A percentile compares a stretch with the other conserved stretches of the same genome.
These are phyloP conservation scores for Cyprinodon diabolis DNA, from an alignment of 2,797 vertebrate species.

Conservation along the genomic window DNA sequence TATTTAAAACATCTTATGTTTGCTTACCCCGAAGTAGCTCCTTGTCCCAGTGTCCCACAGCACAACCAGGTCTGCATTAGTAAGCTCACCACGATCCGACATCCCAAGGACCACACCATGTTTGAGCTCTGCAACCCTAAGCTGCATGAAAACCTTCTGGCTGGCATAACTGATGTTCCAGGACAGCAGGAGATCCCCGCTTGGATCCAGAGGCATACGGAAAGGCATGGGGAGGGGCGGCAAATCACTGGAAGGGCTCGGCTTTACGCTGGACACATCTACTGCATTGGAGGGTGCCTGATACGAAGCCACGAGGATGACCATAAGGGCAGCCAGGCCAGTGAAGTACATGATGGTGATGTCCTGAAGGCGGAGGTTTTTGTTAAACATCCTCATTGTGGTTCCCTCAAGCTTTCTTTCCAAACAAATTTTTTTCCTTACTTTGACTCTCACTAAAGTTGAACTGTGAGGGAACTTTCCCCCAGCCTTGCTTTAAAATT, in stretches of 20 bases:
- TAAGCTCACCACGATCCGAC: conserved; percentile 89
- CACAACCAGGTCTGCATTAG: conserved; percentile 87
- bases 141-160: conserved; percentile 84
- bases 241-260: conserved; percentile 6
- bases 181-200: conserved; percentile 83
- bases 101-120: conserved; percentile 91
- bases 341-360: conserved; percentile 90
- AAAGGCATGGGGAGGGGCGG: conserved; percentile 83
- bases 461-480: conserved; percentile 6
- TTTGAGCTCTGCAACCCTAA: conserved; percentile 74
- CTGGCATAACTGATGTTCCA: conserved; percentile 91
- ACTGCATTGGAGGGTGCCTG: conserved; percentile 77
- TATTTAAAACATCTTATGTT: not conserved
- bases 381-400: conserved; percentile 74
- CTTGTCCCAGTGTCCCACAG: conserved; percentile 88
- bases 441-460: conserved; percentile 2
- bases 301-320: conserved; percentile 90
- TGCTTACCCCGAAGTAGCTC: conserved; percentile 73
- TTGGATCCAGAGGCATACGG: conserved; percentile 86
- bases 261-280: conserved; percentile 72
- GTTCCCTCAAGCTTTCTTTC: not conserved
- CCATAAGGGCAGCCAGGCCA: conserved; percentile 84
- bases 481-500: not conserved
- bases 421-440: not conserved
- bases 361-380: conserved; percentile 83